phyloP scores from a whole-genome alignment of 2,888 invertebrate species.

The Dioctria rufipes region DNA sequence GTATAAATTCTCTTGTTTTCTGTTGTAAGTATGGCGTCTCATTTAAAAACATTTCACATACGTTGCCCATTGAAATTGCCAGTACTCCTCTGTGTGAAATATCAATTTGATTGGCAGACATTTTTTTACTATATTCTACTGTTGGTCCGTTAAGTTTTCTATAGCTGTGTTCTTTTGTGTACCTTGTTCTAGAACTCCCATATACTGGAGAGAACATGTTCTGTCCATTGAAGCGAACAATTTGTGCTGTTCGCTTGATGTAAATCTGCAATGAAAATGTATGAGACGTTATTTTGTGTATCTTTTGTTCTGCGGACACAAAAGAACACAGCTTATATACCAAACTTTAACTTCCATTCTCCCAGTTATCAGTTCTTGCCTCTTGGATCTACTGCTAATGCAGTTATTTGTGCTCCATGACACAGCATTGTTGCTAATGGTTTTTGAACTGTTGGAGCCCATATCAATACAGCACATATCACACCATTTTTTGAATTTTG shows the following conservation, averaged over 20 bases:
- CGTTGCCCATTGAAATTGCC: conserved; percentile 86
- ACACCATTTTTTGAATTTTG: conserved; percentile 97
- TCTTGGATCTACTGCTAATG: conserved; percentile 86
- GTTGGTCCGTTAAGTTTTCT: conserved; percentile 86
- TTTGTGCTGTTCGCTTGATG: no score
- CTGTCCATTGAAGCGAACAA: no score
- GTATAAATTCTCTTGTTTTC: conserved; percentile 78
- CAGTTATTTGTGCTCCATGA: conserved; percentile 86
- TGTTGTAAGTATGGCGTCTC: conserved; percentile 86
- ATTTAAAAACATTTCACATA: conserved; percentile 81
- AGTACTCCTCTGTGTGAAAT: conserved; percentile 92
- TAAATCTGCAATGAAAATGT: no score
- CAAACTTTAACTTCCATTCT: conserved; percentile 93
- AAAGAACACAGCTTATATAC: no score
- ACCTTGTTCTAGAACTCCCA: no score
- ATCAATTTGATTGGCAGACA: conserved; percentile 81
- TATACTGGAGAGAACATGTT: no score
- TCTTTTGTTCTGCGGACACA: no score
- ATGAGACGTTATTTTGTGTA: no score
- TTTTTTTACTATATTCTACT: conserved; percentile 79
- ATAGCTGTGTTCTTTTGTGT: no score
- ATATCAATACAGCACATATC: conserved; percentile 92
- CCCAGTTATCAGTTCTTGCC: conserved; percentile 97
- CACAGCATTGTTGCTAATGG: conserved; percentile 94
- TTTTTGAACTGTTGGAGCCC: conserved; percentile 88